Percentiles rank a stretch among this genome's conserved stretches.
Conservation (phyloP, 64 coral and sea anemone genomes). For the Porites lutea region DNA sequence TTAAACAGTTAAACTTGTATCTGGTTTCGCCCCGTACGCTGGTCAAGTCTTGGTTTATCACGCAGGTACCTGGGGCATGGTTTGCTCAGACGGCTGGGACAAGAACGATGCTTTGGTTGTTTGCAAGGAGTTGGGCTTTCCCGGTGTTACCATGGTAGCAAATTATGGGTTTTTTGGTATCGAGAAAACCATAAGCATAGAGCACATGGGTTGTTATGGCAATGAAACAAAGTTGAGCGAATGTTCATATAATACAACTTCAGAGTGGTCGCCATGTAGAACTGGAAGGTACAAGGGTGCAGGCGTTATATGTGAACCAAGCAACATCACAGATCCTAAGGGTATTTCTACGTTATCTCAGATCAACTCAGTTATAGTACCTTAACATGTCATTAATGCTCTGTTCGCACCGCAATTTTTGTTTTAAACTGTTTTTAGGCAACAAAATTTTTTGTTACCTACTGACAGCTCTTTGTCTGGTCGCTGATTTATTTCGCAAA, state of each 20-base stretch:
- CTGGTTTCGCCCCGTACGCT: conserved; percentile 33
- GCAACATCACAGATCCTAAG: background rate
- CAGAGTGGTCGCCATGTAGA: background rate
- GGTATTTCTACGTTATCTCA: background rate
- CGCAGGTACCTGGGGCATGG: conserved; percentile 3
- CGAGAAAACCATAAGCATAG: background rate
- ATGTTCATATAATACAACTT: background rate
- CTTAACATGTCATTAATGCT: too few relatives aligned
- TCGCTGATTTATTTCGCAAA: too few relatives aligned
- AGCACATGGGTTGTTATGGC: conserved; percentile 10
- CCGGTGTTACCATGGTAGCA: conserved; percentile 12
- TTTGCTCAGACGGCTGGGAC: conserved; percentile 33
- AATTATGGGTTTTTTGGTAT: background rate
- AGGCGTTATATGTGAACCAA: conserved; percentile 4
- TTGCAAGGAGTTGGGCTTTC: conserved; percentile 29
- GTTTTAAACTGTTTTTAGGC: too few relatives aligned
- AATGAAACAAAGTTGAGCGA: conserved; percentile 43
- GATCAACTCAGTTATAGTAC: too few relatives aligned
- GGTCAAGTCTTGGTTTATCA: conserved; percentile 31
- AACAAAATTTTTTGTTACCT: too few relatives aligned
- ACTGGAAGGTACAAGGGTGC: conserved; percentile 6
- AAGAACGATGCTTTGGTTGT: conserved; percentile 35
- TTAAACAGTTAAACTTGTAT: background rate
- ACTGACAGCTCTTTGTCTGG: too few relatives aligned
- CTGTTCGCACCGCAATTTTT: too few relatives aligned